Conservation (phyloP, 2,888 invertebrate genomes). For the Cremastinae sp. region DNA sequence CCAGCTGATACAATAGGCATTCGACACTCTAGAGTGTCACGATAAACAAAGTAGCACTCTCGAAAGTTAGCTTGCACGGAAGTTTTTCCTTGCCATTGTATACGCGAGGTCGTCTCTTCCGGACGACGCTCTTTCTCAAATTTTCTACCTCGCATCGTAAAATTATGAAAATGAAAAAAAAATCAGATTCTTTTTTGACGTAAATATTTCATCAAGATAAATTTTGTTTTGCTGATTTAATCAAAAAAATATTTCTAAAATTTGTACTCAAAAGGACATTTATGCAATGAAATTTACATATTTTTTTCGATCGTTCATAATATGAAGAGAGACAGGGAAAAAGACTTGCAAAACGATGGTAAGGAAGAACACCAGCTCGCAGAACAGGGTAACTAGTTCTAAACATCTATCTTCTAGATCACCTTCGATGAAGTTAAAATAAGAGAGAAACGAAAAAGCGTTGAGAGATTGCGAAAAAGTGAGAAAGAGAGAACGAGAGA, state of each 20-base stretch:
- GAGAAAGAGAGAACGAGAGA: slow-evolving; percentile 33
- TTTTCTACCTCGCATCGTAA: background rate
- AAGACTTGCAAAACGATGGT: slow-evolving; percentile 62
- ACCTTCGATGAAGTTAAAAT: slow-evolving; percentile 62
- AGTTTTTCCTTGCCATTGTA: slow-evolving; percentile 70
- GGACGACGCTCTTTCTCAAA: background rate
- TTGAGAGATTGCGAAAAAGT: slow-evolving; percentile 29
- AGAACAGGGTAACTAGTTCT: slow-evolving; percentile 78
- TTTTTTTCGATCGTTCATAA: no score
- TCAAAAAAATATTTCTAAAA: no score
- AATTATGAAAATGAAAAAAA: background rate
- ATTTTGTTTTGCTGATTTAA: no score
- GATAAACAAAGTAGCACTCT: slow-evolving; percentile 73
- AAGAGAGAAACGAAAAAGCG: slow-evolving; percentile 38
- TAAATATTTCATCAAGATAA: no score
- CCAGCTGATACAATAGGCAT: slow-evolving; percentile 66
- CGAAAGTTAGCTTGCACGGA: slow-evolving; percentile 76
- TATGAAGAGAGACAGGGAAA: slow-evolving; percentile 37
- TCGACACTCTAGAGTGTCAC: slow-evolving; percentile 74
- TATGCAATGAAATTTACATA: no score
- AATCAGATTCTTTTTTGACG: background rate
- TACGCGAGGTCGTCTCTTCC: background rate
- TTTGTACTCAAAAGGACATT: no score
- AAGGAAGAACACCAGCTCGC: slow-evolving; percentile 72
- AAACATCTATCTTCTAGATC: slow-evolving; percentile 76